Evolutionary conservation across 2,888 invertebrate genomes (phyloP), one percentile per base, ranked within the genome.

Genomic region (Caenorhabditis sp.): DNA sequence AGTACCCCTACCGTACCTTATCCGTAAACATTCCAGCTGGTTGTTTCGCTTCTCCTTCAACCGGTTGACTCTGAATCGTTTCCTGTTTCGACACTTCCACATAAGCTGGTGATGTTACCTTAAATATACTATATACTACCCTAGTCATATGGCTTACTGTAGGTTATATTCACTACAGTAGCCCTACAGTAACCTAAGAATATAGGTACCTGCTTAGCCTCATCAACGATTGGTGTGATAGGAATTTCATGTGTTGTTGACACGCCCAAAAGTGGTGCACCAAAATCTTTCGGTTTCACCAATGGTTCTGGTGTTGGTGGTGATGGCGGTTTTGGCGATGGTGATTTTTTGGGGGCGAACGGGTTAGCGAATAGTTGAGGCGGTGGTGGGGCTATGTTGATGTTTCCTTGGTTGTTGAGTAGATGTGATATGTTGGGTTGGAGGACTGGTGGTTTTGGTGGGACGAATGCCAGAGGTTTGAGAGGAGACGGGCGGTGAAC

Each of bases 391-490:
- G 56, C 62, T 2, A 59, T 12, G 1, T 14, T 26, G 7, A 49
- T 12, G 7, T 43, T 59, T 25, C 36, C 8, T 20, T 17, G 17
- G 5, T 23, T 60, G 0, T 58, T 23, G 4, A 76, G 63, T 43
- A 76, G 1, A 1, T 56, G 58, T 1, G 61, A 53, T 17, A 70
- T 23, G 38, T 67, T 76, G 12, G 76, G 76, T 23, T 69, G 68
- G 14, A 76, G 64, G 27, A 72, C 69, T 7, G 76, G 76, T 4
- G 72, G 76, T 67, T 67, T 66, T 27, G 76, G 76, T 61, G 71
- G 72, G 52, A 61, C 63, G 43, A 76, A 75, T 3, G 67, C 50
- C 17, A 73, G 54, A 12, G 72, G 72, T 38, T 73, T 73, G 7
- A 65, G 72, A 20, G 72, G 67, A 12, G 43, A 17, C 14, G 52